Evolutionary conservation across 2,113 vertebrate genomes (phyloP).

Genomic region (Cheilinus undulatus): DNA sequence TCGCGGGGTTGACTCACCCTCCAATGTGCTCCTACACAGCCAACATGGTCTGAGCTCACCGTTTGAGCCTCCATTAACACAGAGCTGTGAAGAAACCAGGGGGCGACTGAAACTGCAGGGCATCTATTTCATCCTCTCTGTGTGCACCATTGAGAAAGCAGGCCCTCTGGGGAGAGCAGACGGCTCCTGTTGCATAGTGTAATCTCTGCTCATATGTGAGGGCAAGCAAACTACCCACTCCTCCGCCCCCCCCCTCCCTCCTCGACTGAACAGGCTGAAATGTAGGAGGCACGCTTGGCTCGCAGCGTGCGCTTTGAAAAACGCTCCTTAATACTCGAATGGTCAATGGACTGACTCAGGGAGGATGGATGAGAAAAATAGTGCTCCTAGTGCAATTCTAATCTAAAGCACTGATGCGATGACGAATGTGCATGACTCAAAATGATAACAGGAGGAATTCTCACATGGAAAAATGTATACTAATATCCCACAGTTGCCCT

Average conservation of each 20-base stretch:
- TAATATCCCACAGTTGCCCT: neutral
- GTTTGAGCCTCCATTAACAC: constrained; percentile 66
- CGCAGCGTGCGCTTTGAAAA: constrained; percentile 50
- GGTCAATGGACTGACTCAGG: constrained; percentile 42
- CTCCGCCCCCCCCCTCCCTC: constrained; percentile 24
- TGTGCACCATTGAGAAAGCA: constrained; percentile 47
- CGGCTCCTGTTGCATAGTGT: constrained; percentile 58
- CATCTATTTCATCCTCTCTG: constrained; percentile 65
- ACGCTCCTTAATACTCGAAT: constrained; percentile 29
- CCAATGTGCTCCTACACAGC: constrained; percentile 27
- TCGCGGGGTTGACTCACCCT: constrained; percentile 37
- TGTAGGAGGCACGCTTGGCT: constrained; percentile 62
- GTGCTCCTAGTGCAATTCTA: constrained; percentile 4
- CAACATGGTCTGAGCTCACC: constrained; percentile 46
- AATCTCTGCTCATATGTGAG: constrained; percentile 63
- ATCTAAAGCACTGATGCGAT: constrained; percentile 28
- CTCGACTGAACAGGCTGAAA: constrained; percentile 42
- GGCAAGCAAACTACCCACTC: constrained; percentile 47
- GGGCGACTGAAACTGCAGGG: constrained; percentile 43
- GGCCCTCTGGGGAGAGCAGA: constrained; percentile 58
- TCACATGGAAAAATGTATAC: neutral
- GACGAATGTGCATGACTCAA: constrained; percentile 30
- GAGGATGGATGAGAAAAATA: constrained; percentile 19
- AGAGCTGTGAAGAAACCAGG: constrained; percentile 43
- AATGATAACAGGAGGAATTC: constrained; percentile 37